A percentile compares a stretch with the other conserved stretches of the same genome.
These are phyloP conservation scores for Tetanocera ferruginea DNA, from an alignment of 2,888 invertebrate genomes.

Conservation along the genomic window DNA sequence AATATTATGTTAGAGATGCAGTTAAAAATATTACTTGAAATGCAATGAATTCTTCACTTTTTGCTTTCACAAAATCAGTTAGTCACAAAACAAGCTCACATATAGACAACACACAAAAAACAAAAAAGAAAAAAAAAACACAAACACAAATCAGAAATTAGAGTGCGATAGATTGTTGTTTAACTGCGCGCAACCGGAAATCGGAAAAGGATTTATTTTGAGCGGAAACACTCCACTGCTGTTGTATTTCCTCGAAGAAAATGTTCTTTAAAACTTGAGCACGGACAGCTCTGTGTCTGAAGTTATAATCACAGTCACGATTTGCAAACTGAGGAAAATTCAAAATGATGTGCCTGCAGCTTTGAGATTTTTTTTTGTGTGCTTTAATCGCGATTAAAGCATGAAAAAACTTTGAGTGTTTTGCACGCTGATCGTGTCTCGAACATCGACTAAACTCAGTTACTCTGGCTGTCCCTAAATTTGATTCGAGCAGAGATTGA, in stretches of 20 bases:
- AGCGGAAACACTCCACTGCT: not conserved
- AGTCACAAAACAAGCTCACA: not conserved
- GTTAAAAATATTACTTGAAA: not conserved
- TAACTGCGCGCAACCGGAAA: not conserved
- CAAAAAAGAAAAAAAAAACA: not conserved
- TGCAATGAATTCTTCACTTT: not conserved
- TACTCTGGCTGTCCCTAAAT: conserved; percentile 22
- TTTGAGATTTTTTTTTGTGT: not conserved
- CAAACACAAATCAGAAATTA: not conserved
- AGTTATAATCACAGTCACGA: conserved; percentile 31
- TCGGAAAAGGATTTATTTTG: conserved; percentile 17
- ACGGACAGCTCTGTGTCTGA: conserved; percentile 15
- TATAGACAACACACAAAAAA: not conserved
- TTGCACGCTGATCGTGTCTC: conserved; percentile 26
- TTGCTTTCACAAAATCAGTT: not conserved
- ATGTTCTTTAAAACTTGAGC: conserved; percentile 23
- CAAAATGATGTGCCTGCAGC: conserved; percentile 2
- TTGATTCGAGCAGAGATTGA: conserved; percentile 7
- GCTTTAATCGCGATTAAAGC: not conserved
- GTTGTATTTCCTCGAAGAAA: not conserved
- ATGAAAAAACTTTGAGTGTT: not conserved
- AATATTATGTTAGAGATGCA: not conserved
- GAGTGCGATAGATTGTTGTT: not conserved
- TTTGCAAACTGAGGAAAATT: not conserved
- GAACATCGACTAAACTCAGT: conserved; percentile 35